These are phyloP conservation scores for Ischnus inquisitorius DNA, from an alignment of 2,888 invertebrate species.

Conservation along the genomic window DNA sequence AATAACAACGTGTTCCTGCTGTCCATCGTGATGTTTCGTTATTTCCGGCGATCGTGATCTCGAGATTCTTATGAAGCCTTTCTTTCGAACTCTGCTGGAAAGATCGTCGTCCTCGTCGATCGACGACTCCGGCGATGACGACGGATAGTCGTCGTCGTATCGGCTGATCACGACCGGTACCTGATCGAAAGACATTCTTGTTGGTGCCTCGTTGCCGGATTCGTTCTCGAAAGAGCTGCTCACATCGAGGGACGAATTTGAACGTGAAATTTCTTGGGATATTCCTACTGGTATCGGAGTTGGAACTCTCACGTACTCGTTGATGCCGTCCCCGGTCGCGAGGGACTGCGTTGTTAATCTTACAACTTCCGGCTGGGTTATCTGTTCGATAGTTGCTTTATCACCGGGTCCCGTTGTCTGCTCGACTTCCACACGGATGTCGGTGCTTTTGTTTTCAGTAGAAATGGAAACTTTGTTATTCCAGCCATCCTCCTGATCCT, in stretches of 20 bases:
- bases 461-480: neutral
- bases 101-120: constrained; percentile 70
- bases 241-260: constrained; percentile 76
- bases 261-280: constrained; percentile 75
- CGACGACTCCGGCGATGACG: constrained; percentile 75
- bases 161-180: constrained; percentile 69
- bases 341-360: constrained; percentile 58
- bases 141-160: constrained; percentile 69
- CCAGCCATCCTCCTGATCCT: constrained; percentile 64
- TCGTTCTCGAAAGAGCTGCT: constrained; percentile 78
- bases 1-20: constrained; percentile 40
- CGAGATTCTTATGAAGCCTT: constrained; percentile 59
- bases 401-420: constrained; percentile 7
- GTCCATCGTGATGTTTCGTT: neutral
- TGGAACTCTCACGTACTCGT: constrained; percentile 79
- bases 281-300: constrained; percentile 80
- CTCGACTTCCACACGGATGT: constrained; percentile 41
- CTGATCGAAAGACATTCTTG: constrained; percentile 73
- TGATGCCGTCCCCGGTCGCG: constrained; percentile 73
- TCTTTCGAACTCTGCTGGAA: constrained; percentile 56
- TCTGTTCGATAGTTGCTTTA: constrained; percentile 52
- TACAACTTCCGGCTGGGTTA: constrained; percentile 59
- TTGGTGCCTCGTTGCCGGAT: constrained; percentile 80
- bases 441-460: neutral
- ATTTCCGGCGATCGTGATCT: constrained; percentile 64